Conservation (phyloP, 2,113 vertebrate genomes). For the Diadophis punctatus region DNA sequence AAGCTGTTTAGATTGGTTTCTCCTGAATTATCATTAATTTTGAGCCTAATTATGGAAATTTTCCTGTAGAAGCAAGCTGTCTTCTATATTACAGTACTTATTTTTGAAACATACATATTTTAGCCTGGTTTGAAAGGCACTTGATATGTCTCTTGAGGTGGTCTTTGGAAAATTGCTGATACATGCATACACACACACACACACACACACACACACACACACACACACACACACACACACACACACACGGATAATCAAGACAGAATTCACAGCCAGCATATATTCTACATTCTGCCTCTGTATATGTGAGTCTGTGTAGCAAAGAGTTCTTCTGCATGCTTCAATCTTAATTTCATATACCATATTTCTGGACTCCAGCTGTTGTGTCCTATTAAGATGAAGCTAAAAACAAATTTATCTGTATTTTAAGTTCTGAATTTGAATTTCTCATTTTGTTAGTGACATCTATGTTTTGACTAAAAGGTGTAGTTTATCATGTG, state of each 20-base stretch:
- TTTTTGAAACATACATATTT: no score
- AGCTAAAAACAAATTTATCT: background rate
- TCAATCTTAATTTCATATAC: background rate
- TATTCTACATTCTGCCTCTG: background rate
- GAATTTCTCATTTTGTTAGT: background rate
- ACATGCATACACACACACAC: background rate
- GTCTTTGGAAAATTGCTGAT: background rate
- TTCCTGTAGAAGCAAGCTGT: no score
- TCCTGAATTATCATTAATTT: no score
- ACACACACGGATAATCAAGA: background rate
- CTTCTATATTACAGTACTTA: no score
- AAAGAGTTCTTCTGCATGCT: background rate
- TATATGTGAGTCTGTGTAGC: background rate
- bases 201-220: no score
- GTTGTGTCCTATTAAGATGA: background rate
- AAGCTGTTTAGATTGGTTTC: no score
- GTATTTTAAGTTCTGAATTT: background rate
- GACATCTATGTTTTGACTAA: background rate
- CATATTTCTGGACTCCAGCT: background rate
- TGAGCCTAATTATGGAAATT: no score
- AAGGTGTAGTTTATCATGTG: background rate
- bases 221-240: rapidly evolving
- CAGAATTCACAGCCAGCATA: background rate
- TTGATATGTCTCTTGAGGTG: background rate
- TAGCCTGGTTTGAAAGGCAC: no score